phyloP scores from a whole-genome alignment of 2,797 vertebrate species.

The Sebastes alutus region DNA sequence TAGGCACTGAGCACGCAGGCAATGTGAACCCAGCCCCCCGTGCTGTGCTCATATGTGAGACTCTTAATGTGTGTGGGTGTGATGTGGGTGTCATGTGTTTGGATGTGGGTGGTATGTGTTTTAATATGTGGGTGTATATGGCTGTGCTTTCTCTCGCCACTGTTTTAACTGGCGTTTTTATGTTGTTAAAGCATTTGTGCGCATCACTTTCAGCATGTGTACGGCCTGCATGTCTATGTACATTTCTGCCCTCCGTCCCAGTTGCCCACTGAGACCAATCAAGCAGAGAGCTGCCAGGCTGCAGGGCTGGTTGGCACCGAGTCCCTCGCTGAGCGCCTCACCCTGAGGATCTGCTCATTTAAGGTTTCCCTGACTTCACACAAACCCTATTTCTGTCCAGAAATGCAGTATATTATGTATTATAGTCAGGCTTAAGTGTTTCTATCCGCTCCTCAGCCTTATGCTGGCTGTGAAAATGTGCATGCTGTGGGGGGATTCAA shows the following conservation, averaged over 20 bases:
- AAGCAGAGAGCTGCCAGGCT: constrained; percentile 67
- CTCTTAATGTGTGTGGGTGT: constrained; percentile 69
- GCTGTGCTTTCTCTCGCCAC: neutral
- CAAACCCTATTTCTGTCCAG: constrained; percentile 24
- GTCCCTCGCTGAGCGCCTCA: constrained; percentile 53
- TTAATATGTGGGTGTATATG: constrained; percentile 26
- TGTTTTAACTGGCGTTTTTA: constrained; percentile 3
- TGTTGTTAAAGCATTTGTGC: constrained; percentile 18
- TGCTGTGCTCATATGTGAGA: constrained; percentile 45
- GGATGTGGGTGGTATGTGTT: constrained; percentile 59
- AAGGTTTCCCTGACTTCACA: constrained; percentile 64
- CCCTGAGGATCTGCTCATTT: constrained; percentile 69
- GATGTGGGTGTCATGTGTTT: constrained; percentile 59
- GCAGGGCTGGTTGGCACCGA: constrained; percentile 60
- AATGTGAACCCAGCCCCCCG: constrained; percentile 47
- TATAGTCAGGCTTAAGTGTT: constrained; percentile 41
- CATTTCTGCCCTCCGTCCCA: constrained; percentile 59
- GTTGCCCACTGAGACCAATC: constrained; percentile 75
- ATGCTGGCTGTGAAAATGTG: constrained; percentile 2
- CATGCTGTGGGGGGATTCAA: neutral
- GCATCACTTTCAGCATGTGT: constrained; percentile 1
- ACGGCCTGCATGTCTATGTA: constrained; percentile 20
- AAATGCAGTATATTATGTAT: constrained; percentile 42
- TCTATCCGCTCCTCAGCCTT: constrained; percentile 19
- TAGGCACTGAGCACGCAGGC: constrained; percentile 46